These are phyloP conservation scores for Pao palembangensis DNA, from an alignment of 2,113 vertebrate species.

Conservation along the genomic window DNA sequence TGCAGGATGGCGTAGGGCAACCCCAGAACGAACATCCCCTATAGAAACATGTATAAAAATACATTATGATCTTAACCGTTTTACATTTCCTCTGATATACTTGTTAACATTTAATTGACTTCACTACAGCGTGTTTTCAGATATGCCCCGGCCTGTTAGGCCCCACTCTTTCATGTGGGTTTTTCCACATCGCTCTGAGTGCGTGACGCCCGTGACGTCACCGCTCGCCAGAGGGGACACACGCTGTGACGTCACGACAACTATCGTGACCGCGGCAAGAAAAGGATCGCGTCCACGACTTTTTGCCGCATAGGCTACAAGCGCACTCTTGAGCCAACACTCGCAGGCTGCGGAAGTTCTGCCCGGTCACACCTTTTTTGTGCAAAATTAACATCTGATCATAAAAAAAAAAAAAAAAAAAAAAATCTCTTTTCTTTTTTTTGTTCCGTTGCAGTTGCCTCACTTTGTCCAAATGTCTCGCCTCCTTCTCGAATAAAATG, in stretches of 20 bases:
- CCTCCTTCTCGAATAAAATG: too few species aligned
- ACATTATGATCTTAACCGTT: not conserved
- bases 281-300: constrained; percentile 28
- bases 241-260: constrained; percentile 67
- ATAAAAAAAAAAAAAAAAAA: too few species aligned
- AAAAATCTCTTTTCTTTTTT: too few species aligned
- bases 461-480: too few species aligned
- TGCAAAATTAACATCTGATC: too few species aligned
- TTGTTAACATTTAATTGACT: not conserved
- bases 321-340: constrained; percentile 1
- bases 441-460: not conserved
- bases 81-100: not conserved
- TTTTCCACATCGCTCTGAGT: constrained; percentile 69
- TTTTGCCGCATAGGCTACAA: constrained; percentile 57
- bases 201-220: constrained; percentile 63
- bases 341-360: not conserved
- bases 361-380: not conserved
- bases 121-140: not conserved
- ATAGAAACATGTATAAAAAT: constrained; percentile 37
- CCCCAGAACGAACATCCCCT: constrained; percentile 99
- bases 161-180: constrained; percentile 37
- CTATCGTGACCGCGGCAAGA: constrained; percentile 39
- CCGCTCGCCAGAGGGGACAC: constrained; percentile 52
- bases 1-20: constrained; percentile 97
- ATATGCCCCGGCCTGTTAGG: not conserved